Evolutionary conservation across 2,888 invertebrate species (phyloP).

Genomic region (Aporophyla lueneburgensis): DNA sequence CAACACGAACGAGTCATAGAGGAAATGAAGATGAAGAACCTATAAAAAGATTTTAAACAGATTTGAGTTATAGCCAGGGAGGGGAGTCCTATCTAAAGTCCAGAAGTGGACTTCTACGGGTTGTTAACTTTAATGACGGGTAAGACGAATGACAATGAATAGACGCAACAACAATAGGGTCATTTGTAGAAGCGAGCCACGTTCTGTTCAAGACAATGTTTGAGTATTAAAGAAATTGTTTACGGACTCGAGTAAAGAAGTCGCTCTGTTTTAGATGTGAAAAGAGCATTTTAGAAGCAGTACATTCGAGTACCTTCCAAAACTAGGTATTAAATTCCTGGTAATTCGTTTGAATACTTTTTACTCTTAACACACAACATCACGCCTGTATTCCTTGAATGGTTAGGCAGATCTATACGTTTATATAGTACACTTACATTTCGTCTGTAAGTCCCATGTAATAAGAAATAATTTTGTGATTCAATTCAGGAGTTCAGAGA

Average conservation of each 20-base stretch:
- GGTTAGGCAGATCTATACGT: not conserved
- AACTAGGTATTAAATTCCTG: not conserved
- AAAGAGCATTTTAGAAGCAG: not conserved
- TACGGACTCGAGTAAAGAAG: constrained; percentile 1
- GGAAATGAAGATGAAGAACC: constrained; percentile 16
- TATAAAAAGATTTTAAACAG: constrained; percentile 31
- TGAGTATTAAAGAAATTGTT: constrained; percentile 28
- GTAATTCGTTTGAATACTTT: not conserved
- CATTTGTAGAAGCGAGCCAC: constrained; percentile 22
- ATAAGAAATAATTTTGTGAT: not conserved
- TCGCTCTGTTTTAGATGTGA: not conserved
- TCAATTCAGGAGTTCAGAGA: not conserved
- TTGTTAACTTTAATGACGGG: constrained; percentile 46
- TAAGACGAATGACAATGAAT: constrained; percentile 52
- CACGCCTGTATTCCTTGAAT: not conserved
- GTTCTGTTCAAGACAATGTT: constrained; percentile 15
- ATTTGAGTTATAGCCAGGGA: constrained; percentile 30
- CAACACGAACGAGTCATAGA: not conserved
- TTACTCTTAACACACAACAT: not conserved
- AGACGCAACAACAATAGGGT: constrained; percentile 38
- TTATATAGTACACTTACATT: not conserved
- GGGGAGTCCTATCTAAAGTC: constrained; percentile 43
- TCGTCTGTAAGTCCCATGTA: not conserved
- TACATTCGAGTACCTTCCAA: not conserved
- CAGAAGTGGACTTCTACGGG: constrained; percentile 40